A percentile compares a stretch with the other conserved stretches of the same genome.
These are phyloP conservation scores for Macrosoma leucophasiata DNA, from an alignment of 2,888 invertebrate species.

Conservation along the genomic window DNA sequence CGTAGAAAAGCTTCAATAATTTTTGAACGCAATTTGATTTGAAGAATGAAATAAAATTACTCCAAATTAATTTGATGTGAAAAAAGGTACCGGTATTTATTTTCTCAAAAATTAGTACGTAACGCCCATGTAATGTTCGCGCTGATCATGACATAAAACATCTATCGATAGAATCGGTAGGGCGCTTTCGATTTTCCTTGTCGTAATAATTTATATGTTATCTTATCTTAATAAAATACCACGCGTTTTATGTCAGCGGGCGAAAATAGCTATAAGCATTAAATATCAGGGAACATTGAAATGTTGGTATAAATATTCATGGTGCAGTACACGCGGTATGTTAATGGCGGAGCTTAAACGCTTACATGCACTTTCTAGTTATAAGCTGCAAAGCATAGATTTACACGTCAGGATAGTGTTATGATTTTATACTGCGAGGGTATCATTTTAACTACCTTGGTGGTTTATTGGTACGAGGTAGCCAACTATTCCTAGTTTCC, in stretches of 20 bases:
- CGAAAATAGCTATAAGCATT: too few relatives aligned
- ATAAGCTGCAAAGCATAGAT: conserved; percentile 9
- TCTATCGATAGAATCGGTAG: too few relatives aligned
- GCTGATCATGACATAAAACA: too few relatives aligned
- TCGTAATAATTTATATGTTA: neutral
- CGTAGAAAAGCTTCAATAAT: too few relatives aligned
- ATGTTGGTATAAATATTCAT: conserved; percentile 61
- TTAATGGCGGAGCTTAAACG: conserved; percentile 54
- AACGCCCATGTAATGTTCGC: too few relatives aligned
- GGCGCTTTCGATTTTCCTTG: too few relatives aligned
- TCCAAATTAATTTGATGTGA: conserved; percentile 6
- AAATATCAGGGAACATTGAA: conserved; percentile 52
- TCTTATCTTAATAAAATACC: conserved; percentile 24
- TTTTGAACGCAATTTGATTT: conserved; percentile 11
- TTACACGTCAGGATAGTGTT: too few relatives aligned
- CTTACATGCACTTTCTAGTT: conserved; percentile 31
- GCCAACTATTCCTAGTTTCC: too few relatives aligned
- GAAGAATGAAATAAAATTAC: conserved; percentile 12
- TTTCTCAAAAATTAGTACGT: conserved; percentile 9
- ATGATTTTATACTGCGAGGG: too few relatives aligned
- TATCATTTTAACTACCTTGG: too few relatives aligned
- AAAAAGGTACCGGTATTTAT: conserved; percentile 1
- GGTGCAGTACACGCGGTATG: conserved; percentile 52
- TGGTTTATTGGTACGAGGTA: too few relatives aligned
- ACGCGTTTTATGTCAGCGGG: too few relatives aligned